phyloP scores from a whole-genome alignment of 2,113 vertebrate species.

The Amphiprion ocellaris region DNA sequence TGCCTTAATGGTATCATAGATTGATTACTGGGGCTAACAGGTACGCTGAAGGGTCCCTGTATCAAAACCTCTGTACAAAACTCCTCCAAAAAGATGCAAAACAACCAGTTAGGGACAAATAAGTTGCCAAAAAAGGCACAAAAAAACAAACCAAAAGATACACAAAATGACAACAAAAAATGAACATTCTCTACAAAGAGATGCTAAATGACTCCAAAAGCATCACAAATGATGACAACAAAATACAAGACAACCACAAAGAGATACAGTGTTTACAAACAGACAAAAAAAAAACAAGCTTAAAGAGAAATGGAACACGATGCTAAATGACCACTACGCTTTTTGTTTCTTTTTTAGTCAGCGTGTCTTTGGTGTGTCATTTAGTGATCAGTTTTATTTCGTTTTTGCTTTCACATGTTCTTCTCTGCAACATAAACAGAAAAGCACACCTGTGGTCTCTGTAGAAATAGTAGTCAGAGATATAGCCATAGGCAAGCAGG shows the following conservation, averaged over 20 bases:
- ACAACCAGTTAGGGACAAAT: not conserved
- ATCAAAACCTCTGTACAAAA: not conserved
- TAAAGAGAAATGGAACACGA: not conserved
- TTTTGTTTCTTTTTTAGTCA: not conserved
- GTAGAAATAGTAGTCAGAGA: not conserved
- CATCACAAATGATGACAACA: not conserved
- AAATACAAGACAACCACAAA: too few species aligned
- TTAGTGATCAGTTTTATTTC: not conserved
- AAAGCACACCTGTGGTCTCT: not conserved
- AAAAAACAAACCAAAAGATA: too few species aligned
- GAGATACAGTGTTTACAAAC: too few species aligned
- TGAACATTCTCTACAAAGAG: not conserved
- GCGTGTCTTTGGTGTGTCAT: not conserved
- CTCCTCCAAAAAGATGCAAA: not conserved
- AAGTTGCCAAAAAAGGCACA: too few species aligned
- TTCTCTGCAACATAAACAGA: not conserved
- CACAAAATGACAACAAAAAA: not conserved
- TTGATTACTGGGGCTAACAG: conserved; percentile 6
- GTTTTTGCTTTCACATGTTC: not conserved
- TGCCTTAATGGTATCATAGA: not conserved
- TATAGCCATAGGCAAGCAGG: not conserved
- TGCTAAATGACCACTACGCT: not conserved
- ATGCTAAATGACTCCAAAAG: not conserved
- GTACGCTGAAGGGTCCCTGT: not conserved
- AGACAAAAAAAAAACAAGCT: too few species aligned